Evolutionary conservation across 2,888 invertebrate species (phyloP).

Genomic region (Dexiosoma caninum): DNA sequence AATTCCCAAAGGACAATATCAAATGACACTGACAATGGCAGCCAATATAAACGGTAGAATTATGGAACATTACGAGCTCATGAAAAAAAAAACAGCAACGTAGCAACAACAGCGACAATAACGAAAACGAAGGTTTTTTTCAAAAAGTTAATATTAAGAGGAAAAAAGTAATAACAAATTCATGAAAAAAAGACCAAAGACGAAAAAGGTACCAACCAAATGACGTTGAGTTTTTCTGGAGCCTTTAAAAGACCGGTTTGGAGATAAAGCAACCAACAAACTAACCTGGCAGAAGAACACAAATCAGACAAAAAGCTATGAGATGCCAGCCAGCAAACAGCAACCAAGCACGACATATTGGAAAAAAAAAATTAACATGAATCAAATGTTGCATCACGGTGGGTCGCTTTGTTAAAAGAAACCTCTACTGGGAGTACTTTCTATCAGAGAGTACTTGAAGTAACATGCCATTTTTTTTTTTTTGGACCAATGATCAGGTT

Average conservation of each 20-base stretch:
- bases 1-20: constrained; percentile 62
- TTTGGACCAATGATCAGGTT: too few species aligned
- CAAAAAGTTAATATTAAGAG: constrained; percentile 13
- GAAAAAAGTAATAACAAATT: background rate
- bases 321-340: constrained; percentile 7
- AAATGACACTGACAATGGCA: constrained; percentile 60
- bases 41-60: constrained; percentile 50
- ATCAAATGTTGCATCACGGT: constrained; percentile 8
- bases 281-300: background rate
- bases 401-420: background rate
- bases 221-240: constrained; percentile 45
- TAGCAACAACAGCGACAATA: too few species aligned
- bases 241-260: constrained; percentile 39
- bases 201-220: constrained; percentile 49
- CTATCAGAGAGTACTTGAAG: too few species aligned
- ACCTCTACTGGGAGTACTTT: too few species aligned
- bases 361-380: constrained; percentile 17
- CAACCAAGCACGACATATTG: constrained; percentile 36
- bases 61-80: constrained; percentile 49
- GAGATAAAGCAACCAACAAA: background rate
- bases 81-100: constrained; percentile 15
- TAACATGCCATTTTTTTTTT: too few species aligned
- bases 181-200: background rate
- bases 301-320: constrained; percentile 19
- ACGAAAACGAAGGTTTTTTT: constrained; percentile 14